Evolutionary conservation across 2,888 invertebrate genomes (phyloP), one percentile per base, ranked within the genome.

Genomic region (Chrysopilus asiliformis): DNA sequence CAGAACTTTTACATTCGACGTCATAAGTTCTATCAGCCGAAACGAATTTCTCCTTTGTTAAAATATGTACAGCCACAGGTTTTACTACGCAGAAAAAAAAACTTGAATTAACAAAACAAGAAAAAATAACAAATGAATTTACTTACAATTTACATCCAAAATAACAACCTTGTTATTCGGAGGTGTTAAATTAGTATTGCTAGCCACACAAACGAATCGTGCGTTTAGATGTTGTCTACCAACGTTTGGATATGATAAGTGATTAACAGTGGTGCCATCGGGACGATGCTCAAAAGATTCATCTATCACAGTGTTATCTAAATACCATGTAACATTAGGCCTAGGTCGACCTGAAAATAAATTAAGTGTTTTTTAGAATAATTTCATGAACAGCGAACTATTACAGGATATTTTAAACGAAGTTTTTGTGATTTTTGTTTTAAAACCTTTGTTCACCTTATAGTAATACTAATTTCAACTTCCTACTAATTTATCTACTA

Each of bases 131-230:
- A 22, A n/a, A 18, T 5, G 3, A 32, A 26, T 30, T 6, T 14
- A 83, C 87, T 84, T 67, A 87, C 87, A 70, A 65, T 87, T 85
- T 47, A 87, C 74, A 64, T 87, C 82, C 58, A 89, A 68, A 49
- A 84, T 77, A 52, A 84, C 74, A 47, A 80, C 74, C 64, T 78
- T 81, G 49, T 78, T 75, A 55, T 78, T 75, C 8, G 89, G 81
- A 34, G 75, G 75, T 28, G 80, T 79, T 50, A 86, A 66, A 60
- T 84, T 84, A 45, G 85, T 89, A 62, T 89, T 89, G 51, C 79
- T 78, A 18, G 89, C 87, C 64, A 86, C 83, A 65, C 89, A 89
- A 51, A 84, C 77, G 53, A 87, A 77, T 51, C 83, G 70, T 40
- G 82, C 72, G 62, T 85, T 80, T 49, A 86, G 71, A 64, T 89